These are phyloP conservation scores for Cyaniris semiargus DNA, from an alignment of 2,888 invertebrate species.

Conservation along the genomic window DNA sequence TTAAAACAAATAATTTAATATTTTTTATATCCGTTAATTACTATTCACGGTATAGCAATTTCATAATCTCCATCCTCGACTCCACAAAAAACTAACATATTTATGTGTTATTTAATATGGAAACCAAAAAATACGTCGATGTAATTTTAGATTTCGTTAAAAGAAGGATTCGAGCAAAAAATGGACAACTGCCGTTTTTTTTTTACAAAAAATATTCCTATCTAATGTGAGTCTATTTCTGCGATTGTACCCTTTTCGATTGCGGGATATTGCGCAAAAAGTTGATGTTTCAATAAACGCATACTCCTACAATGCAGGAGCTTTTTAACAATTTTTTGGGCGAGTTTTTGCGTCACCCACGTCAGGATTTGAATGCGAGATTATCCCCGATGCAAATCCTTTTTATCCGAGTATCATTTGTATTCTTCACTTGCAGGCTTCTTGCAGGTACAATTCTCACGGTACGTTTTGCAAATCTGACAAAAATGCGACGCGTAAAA, in stretches of 20 bases:
- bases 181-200: slow-evolving; percentile 55
- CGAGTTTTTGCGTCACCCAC: slow-evolving; percentile 45
- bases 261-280: slow-evolving; percentile 43
- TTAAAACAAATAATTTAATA: background rate
- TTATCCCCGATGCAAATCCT: slow-evolving; percentile 48
- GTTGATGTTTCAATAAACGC: slow-evolving; percentile 62
- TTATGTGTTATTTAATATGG: slow-evolving; percentile 29
- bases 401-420: slow-evolving; percentile 48
- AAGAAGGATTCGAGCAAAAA: slow-evolving; percentile 52
- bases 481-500: background rate
- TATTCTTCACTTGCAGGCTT: slow-evolving; percentile 23
- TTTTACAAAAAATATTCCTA: slow-evolving; percentile 48
- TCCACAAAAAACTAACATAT: slow-evolving; percentile 21
- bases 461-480: slow-evolving; percentile 9
- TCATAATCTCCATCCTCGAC: background rate
- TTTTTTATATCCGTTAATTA: background rate
- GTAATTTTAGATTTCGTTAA: slow-evolving; percentile 46
- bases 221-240: slow-evolving; percentile 46
- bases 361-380: slow-evolving; percentile 51
- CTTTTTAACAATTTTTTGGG: slow-evolving; percentile 43
- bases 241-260: slow-evolving; percentile 54
- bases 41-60: background rate
- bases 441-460: slow-evolving; percentile 31
- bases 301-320: slow-evolving; percentile 43
- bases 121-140: slow-evolving; percentile 33